These are phyloP conservation scores for Hemiscyllium ocellatum DNA, from an alignment of 2,113 vertebrate genomes.

Conservation along the genomic window DNA sequence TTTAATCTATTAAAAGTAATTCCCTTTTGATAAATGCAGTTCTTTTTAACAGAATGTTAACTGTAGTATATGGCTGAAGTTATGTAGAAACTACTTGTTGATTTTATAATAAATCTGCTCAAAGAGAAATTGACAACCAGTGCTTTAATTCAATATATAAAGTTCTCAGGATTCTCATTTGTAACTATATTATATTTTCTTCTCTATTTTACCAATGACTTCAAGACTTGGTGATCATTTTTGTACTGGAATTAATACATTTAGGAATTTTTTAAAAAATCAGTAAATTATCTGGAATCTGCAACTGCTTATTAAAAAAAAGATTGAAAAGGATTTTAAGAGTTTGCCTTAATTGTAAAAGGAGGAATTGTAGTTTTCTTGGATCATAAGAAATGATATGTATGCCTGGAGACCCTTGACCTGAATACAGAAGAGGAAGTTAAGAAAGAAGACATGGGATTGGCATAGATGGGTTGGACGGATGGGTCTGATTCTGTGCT, in stretches of 20 bases:
- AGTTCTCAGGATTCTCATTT: neutral
- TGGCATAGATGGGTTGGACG: no score
- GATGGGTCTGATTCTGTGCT: no score
- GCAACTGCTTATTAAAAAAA: neutral
- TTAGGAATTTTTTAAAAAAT: neutral
- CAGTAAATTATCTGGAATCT: neutral
- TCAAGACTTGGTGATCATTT: neutral
- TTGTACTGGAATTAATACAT: neutral
- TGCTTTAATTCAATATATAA: neutral
- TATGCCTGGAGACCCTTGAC: neutral
- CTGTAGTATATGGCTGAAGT: neutral
- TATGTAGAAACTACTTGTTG: neutral
- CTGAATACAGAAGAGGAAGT: neutral
- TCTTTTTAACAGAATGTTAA: neutral
- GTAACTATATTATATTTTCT: neutral
- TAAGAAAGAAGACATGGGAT: no score
- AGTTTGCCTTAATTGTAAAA: neutral
- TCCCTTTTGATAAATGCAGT: neutral
- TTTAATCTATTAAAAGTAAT: neutral
- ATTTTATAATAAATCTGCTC: neutral
- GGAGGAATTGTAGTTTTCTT: neutral
- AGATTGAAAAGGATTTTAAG: neutral
- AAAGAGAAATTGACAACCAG: neutral
- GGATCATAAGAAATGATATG: neutral
- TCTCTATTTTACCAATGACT: neutral